Evolutionary conservation across 2,113 vertebrate genomes (phyloP).

Genomic region (Cyphomyrus plagiostoma): DNA sequence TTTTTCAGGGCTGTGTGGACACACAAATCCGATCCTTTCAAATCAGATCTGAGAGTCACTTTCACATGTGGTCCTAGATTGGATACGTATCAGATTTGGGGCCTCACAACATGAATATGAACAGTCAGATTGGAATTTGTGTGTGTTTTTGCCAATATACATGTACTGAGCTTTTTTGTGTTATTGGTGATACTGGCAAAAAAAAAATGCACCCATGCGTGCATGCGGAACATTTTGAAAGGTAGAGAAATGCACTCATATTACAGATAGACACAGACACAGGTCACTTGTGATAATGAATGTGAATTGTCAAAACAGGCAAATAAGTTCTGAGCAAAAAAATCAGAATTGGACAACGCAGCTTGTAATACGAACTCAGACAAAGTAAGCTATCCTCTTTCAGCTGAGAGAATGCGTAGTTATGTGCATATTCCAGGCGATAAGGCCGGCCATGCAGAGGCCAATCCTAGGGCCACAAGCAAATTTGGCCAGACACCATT

Average conservation of each 20-base stretch:
- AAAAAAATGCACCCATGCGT: not conserved
- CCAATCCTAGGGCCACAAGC: not conserved
- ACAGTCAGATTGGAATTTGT: not conserved
- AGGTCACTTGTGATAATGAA: not conserved
- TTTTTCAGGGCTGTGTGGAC: not conserved
- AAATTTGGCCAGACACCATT: not conserved
- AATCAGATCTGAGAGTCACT: not conserved
- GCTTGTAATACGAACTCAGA: not conserved
- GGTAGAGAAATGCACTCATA: not conserved
- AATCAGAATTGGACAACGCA: not conserved
- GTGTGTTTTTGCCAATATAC: not conserved
- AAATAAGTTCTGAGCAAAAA: not conserved
- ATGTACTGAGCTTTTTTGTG: not conserved
- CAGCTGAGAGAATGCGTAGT: not conserved
- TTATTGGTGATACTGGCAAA: not conserved
- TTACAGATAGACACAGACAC: not conserved
- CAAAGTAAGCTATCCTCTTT: not conserved
- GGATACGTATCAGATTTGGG: not conserved
- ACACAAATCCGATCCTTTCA: not conserved
- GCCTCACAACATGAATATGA: not conserved
- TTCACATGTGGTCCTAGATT: not conserved
- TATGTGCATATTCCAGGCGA: not conserved
- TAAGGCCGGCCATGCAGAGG: not conserved
- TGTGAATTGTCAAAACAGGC: not conserved
- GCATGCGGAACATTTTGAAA: not conserved